Percentiles rank a stretch among this genome's conserved stretches.
These are phyloP conservation scores for Chinchilla lanigera DNA, from an alignment of 2,113 vertebrate genomes.

Conservation along the genomic window DNA sequence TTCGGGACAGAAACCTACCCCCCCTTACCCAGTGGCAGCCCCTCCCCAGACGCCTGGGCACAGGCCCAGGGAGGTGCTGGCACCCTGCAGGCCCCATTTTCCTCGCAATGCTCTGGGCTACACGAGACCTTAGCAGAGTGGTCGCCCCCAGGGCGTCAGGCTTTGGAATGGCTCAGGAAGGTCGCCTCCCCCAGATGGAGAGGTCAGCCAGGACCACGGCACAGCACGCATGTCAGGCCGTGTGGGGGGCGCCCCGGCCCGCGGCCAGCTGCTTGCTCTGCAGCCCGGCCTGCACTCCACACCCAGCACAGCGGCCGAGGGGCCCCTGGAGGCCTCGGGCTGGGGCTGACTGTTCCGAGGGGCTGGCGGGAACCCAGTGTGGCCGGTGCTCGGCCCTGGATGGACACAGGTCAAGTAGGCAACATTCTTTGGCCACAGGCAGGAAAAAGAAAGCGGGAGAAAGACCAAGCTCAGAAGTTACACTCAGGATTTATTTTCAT, in stretches of 20 bases:
- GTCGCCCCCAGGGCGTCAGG: neutral
- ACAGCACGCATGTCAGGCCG: fast-evolving
- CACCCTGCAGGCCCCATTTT: neutral
- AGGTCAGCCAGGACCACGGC: neutral
- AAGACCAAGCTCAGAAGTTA: neutral
- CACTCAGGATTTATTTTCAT: slow-evolving; percentile 34
- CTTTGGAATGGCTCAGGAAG: neutral
- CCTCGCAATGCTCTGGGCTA: neutral
- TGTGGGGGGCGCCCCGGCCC: neutral
- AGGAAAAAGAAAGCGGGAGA: neutral
- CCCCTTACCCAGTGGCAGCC: neutral
- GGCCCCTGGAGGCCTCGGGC: neutral
- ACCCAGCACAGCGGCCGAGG: neutral
- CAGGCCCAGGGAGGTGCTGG: neutral
- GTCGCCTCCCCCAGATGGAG: slow-evolving; percentile 21
- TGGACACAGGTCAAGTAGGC: neutral
- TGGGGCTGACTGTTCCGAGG: neutral
- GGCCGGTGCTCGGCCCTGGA: neutral
- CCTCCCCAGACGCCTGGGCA: neutral
- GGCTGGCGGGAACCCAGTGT: neutral
- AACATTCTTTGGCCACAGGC: neutral
- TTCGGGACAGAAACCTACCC: neutral
- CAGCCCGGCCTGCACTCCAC: neutral
- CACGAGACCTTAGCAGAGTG: neutral
- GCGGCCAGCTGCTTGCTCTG: neutral